Evolutionary conservation across 37 sponge, comb jelly and placozoan species (phyloP).

Genomic region (Beroe ovata): DNA sequence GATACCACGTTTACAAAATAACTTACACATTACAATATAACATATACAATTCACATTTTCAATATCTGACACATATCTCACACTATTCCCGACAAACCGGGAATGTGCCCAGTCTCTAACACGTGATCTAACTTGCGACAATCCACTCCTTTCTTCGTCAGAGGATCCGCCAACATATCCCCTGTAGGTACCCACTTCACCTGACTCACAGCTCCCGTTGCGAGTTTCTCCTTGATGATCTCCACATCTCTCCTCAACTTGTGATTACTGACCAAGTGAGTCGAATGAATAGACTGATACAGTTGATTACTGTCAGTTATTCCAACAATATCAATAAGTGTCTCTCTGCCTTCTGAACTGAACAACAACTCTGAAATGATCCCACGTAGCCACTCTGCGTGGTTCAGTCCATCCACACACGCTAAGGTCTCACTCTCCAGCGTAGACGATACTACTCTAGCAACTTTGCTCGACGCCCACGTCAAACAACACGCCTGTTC

Average conservation of each 20-base stretch:
- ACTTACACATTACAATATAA: too few relatives aligned
- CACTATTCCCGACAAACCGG: too few relatives aligned
- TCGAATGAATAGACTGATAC: not conserved
- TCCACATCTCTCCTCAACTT: not conserved
- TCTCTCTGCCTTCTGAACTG: not conserved
- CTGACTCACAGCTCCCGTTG: not conserved
- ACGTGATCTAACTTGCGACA: not conserved
- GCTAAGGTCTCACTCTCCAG: not conserved
- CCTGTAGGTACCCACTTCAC: not conserved
- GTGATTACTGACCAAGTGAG: not conserved
- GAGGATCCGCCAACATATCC: slow-evolving; percentile 9
- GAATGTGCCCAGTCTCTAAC: not conserved
- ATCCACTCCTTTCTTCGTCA: slow-evolving; percentile 34
- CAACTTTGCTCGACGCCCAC: not conserved
- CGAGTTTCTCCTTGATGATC: not conserved
- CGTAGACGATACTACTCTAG: not conserved
- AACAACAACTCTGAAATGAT: not conserved
- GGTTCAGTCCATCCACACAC: not conserved
- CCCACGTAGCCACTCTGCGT: not conserved
- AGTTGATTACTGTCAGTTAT: slow-evolving; percentile 38
- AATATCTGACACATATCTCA: too few relatives aligned
- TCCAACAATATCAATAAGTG: not conserved
- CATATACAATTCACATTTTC: too few relatives aligned
- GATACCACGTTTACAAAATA: too few relatives aligned
- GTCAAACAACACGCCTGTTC: not conserved